These are phyloP conservation scores for Myanophis thanlyinensis DNA, from an alignment of 2,113 vertebrate species.

Conservation along the genomic window DNA sequence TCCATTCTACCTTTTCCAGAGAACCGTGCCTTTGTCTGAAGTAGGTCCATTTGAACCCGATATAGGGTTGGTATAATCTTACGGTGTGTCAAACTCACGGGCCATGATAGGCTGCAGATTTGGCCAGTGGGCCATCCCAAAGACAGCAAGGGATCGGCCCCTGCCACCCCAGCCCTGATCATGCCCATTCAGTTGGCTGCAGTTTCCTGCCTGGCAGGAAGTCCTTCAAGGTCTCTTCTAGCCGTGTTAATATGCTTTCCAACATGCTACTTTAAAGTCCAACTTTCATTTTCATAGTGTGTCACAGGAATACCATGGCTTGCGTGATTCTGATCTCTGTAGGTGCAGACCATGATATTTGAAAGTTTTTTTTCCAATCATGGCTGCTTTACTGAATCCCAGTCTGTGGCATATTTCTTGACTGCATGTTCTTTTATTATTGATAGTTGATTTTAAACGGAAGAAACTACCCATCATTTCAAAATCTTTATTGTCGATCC, in stretches of 20 bases:
- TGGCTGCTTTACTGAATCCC: background rate
- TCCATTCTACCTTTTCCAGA: background rate
- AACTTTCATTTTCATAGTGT: background rate
- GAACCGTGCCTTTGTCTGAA: background rate
- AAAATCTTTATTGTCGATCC: background rate
- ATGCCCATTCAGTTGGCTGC: too few species aligned
- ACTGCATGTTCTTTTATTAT: background rate
- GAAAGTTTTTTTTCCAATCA: background rate
- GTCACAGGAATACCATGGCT: background rate
- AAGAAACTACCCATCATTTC: background rate
- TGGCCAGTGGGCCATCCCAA: too few species aligned
- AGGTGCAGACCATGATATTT: background rate
- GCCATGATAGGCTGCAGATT: too few species aligned
- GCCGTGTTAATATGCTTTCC: background rate
- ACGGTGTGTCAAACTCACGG: too few species aligned
- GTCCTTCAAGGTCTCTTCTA: background rate
- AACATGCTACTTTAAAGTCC: background rate
- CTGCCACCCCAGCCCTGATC: too few species aligned
- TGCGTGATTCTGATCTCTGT: background rate
- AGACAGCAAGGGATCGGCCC: too few species aligned
- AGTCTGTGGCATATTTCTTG: background rate
- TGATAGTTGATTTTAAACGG: background rate
- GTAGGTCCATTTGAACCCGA: background rate
- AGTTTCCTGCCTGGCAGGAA: background rate
- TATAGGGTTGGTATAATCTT: background rate